Conservation (phyloP, 2,888 invertebrate species). For the Stramonita haemastoma region DNA sequence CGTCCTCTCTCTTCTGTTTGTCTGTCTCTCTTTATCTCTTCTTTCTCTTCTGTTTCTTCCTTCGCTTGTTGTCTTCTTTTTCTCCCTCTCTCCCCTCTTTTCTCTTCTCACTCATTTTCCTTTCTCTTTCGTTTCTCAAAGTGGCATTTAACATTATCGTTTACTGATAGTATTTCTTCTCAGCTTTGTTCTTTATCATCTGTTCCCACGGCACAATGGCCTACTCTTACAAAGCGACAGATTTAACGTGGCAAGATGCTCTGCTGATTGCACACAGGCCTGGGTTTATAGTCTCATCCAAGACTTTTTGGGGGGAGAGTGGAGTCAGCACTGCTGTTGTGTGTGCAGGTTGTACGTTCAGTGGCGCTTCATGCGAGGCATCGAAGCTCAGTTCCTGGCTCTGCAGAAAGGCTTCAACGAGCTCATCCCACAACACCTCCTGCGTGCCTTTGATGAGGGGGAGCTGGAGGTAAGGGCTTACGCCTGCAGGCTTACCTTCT, state of each 20-base stretch:
- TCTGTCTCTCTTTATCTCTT: not conserved
- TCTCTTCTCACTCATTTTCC: not conserved
- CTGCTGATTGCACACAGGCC: no score
- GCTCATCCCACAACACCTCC: slow-evolving; percentile 89
- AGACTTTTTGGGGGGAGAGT: not conserved
- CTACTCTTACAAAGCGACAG: no score
- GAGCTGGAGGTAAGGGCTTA: slow-evolving; percentile 84
- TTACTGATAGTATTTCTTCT: no score
- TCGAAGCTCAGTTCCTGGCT: slow-evolving; percentile 96
- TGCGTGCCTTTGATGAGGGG: slow-evolving; percentile 93
- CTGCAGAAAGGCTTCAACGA: slow-evolving; percentile 91
- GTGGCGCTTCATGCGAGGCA: slow-evolving; percentile 96
- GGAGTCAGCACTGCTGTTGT: no score
- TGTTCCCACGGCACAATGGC: no score
- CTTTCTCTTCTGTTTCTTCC: not conserved
- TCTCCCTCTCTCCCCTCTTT: not conserved
- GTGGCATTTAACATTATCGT: no score
- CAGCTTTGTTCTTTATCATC: no score
- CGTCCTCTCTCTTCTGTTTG: not conserved
- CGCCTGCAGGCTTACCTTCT: not conserved
- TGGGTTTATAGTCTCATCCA: no score
- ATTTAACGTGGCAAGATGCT: no score
- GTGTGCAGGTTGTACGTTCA: slow-evolving; percentile 90
- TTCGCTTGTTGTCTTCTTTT: not conserved
- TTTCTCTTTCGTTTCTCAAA: not conserved